A percentile compares a stretch with the other conserved stretches of the same genome.
Evolutionary conservation across 2,888 invertebrate genomes (phyloP).

Genomic region (Odontocerum albicorne): DNA sequence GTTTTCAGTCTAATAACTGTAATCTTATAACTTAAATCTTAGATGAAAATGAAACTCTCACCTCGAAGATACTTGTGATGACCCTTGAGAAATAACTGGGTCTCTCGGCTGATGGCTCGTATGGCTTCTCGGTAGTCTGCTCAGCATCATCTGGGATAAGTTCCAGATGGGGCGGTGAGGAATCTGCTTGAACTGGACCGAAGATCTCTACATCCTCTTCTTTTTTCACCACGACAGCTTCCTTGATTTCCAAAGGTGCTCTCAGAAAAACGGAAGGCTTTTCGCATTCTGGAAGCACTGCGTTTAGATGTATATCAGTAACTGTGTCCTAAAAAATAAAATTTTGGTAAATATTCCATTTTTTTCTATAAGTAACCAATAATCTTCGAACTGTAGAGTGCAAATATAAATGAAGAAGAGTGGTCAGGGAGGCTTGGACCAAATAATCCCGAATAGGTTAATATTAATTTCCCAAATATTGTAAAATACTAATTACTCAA

Average conservation of each 20-base stretch:
- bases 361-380: no score
- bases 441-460: no score
- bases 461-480: no score
- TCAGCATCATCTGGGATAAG: constrained; percentile 11
- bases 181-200: no score
- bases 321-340: constrained; percentile 26
- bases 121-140: not conserved
- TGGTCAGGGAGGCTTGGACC: no score
- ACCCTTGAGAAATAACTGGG: constrained; percentile 33
- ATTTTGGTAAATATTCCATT: no score
- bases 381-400: no score
- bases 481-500: no score
- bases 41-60: not conserved
- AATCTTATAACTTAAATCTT: not conserved
- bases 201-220: no score
- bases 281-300: constrained; percentile 27
- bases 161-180: constrained; percentile 11
- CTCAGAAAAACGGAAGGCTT: not conserved
- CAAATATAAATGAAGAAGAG: no score
- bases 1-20: no score
- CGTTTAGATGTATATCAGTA: constrained; percentile 29
- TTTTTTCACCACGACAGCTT: not conserved
- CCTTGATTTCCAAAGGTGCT: not conserved
- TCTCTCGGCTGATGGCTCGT: not conserved
- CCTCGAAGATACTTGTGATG: constrained; percentile 34